phyloP scores from a whole-genome alignment of 2,888 invertebrate genomes.

The Sinohyriopsis cumingii region DNA sequence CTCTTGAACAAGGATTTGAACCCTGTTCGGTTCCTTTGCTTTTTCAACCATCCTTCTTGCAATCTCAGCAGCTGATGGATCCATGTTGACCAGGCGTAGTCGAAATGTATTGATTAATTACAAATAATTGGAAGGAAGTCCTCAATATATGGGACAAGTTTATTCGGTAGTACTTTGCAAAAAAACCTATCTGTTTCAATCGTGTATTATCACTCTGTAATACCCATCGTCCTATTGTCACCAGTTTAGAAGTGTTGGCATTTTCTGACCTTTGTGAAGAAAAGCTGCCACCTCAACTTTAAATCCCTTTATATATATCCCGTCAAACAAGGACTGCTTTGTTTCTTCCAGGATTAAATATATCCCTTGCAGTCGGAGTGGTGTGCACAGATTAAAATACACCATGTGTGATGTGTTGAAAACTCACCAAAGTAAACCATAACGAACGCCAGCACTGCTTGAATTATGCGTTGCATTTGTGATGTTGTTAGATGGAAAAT shows the following conservation, averaged over 20 bases:
- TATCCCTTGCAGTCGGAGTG: no score
- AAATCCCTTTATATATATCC: neutral
- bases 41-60: neutral
- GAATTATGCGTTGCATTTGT: no score
- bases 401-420: no score
- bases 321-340: no score
- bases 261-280: constrained; percentile 8
- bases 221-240: constrained; percentile 15
- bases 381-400: no score
- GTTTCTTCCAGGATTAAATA: no score
- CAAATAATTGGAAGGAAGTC: constrained; percentile 8
- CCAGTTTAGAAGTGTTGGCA: constrained; percentile 10
- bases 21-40: neutral
- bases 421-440: no score
- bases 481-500: no score
- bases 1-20: constrained; percentile 3
- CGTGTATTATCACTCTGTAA: constrained; percentile 12
- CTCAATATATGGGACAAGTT: constrained; percentile 2
- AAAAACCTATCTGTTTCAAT: constrained; percentile 9
- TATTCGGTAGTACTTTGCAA: constrained; percentile 8
- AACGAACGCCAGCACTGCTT: no score
- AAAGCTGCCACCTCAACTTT: constrained; percentile 9
- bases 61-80: neutral
- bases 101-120: constrained; percentile 7
- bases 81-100: neutral